Evolutionary conservation across 2,113 vertebrate genomes (phyloP), one percentile per base, ranked within the genome.

Genomic region (Solea senegalensis): DNA sequence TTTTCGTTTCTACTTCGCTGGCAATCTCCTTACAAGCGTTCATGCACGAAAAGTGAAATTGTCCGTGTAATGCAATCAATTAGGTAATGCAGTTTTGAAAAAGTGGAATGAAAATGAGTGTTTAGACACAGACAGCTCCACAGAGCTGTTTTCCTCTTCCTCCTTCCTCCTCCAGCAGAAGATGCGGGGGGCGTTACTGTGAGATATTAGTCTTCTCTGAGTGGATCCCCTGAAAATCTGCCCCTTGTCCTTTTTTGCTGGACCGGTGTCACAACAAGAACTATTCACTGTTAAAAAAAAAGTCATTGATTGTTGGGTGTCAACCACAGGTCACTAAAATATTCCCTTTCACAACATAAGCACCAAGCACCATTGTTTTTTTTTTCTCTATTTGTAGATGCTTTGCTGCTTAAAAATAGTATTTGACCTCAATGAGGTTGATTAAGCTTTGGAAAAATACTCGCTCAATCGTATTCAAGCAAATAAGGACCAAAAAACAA

Each of bases 61-160:
- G 77, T 75, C 58, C 75, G 64, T 78, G 71, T 83, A 72, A 81
- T 81, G 69, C 77, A 81, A 81, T 83, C 73, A 74, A 86, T 83
- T 74, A 73, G 60, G 57, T 56, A 26, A 74, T 48, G 48, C 43
- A 56, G 46, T 80, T 80, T 69, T 43, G 16, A 69, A 34, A 34
- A 59, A 69, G 49, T 54, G 65, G 16, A 75, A 66, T 72, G 49
- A 65, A 64, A 83, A 69, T 64, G 5, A 48, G 12, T 60, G 62
- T 68, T 75, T 15, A 59, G 27, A 58, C 5, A 12, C 41, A 13
- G 8, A 13, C 41, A 14, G n/a, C 14, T 49, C 28, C 41, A 21
- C 41, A 14, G 15, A 68, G 55, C 10, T 45, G 11, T 9, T 45
- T 45, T 12, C 11, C 27, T n/a, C 14, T 51, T 21, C 21, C 9